Base-by-base conservation (phyloP, 2,113 vertebrate species). In the Mobula hypostoma region DNA sequence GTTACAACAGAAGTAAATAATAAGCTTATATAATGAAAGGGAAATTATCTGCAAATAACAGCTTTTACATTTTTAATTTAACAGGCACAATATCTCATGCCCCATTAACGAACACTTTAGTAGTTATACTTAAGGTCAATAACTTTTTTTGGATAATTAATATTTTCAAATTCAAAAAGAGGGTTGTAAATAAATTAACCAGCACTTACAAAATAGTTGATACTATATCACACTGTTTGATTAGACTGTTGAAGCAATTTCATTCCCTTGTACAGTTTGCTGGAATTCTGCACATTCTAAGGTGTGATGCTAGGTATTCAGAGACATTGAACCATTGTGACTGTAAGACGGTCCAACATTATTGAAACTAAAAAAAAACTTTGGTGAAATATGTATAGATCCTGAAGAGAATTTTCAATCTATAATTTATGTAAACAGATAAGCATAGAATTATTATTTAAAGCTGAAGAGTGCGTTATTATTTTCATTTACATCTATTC, bases 161-260 rank as follows among this genome's bases (percentile, higher is more conserved):
- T 15, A 68, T 68, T 90, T 90, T 68, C 58, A n/a, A 90, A 14
- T 90, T 63, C 61, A 66, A 32, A 14, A 36, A 68, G 63, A 32
- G 63, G 27, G 36, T 68, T 68, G 27, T 68, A 90, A 90, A 90
- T 90, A 90, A 90, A 90, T 90, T 63, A 90, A 32, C 6, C 32
- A 63, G 68, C 63, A 36, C 61, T 32, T n/a, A 9, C 32, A 17
- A 88, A 88, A 88, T 58, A 24, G 29, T 61, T 63, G 58, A 88
- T 27, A 88, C 61, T 19, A 19, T 90, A 63, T 48, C 48, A 48
- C 68, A 90, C 66, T 90, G 61, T 27, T 90, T 90, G 63, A 90
- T 90, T 90, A 15, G 87, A 90, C n/a, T 29, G 61, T 19, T 63
- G 63, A 66, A 66, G 61, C 12, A n/a, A 68, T 68, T 90, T 90